Evolutionary conservation across 2,113 vertebrate species (phyloP), one percentile per base, ranked within the genome.

Genomic region (Thalassoma bifasciatum): DNA sequence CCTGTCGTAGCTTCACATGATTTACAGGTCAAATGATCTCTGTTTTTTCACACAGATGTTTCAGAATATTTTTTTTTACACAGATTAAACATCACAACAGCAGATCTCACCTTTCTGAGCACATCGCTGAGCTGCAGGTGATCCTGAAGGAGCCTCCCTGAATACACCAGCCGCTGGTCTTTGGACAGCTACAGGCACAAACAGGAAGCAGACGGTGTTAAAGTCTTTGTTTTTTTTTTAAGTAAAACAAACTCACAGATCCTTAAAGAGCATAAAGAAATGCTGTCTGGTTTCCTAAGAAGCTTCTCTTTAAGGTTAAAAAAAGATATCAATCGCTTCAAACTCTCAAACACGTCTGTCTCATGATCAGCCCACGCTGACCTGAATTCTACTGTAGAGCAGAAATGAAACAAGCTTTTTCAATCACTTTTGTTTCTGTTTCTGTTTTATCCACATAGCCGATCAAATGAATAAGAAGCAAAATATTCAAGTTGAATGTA

Each of bases 131-230:
- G 94, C 88, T 96, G 95, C 78, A 98, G 94, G 79, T 97, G 96
- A 93, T 99, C 97, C 66, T 95, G 95, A 81, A 99, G 96, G 85
- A 99, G 95, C 87, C 93, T 94, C 82, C 97, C 97, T 51, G 95
- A 97, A 92, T 98, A 98, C 86, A 99, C 95, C 92, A 98, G 93
- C 62, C 96, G 94, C 89, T 98, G 97, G 93, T 99, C 96, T 94
- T 95, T 96, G 66, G 95, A 95, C 68, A 90, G 93, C 98, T 99
- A 81, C 46, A n/a, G 77, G 84, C 90, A 93, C 83, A 85, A 51
- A 87, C 51, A 72, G 60, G 24, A 40, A 12, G 2, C 6, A 44
- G 38, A 59, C 36, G n/a, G 17, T 1, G n/a, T 13, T 16, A 5
- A 14, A 16, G 4, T n/a, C n/a, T n/a, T 13, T 11, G 14, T 14